Evolutionary conservation across 2,888 invertebrate genomes (phyloP), one percentile per base, ranked within the genome.

Genomic region (Hemaris fuciformis): DNA sequence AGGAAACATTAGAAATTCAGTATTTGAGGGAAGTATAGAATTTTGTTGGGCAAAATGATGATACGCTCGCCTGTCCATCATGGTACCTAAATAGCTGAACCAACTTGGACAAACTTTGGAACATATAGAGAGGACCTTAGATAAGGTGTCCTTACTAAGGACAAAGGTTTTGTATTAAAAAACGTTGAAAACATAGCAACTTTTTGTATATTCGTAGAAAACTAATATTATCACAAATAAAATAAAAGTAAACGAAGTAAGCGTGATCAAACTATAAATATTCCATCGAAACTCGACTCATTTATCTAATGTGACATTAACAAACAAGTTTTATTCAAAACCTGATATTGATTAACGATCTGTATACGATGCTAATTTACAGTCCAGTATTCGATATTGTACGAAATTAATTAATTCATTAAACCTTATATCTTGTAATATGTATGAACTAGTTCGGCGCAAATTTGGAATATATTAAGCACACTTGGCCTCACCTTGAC

Each of bases 401-500:
- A 18, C 18, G 22, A 18, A 53, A 31, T 31, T 60, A 53, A 60
- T 53, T 42, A 25, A 53, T 53, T 48, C 27, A 31, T 60, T 53
- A 60, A 23, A 43, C 13, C 20, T 34, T 20, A 23, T 59, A 59
- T 60, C 34, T 46, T 48, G 41, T 53, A 27, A 31, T 53, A 60
- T 20, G 48, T 53, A 60, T 38, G 60, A 48, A 42, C 53, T 53
- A 60, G 48, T 60, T 60, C 38, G 60, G 34, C 41, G 25, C 38
- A 60, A 53, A 60, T 60, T 53, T 18, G 46, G 78, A 74, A 80
- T 79, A 78, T 66, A 75, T 79, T 80, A 78, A 65, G 18, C 46
- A 67, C 73, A 79, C 72, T 74, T 74, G 72, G 76, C 67, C 20
- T 56, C 31, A 38, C 57, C 46, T 61, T 46, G 46, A 61, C 61